A percentile compares a stretch with the other conserved stretches of the same genome.
Conservation (phyloP, 2,888 invertebrate species). For the Andrena hattorfiana region DNA sequence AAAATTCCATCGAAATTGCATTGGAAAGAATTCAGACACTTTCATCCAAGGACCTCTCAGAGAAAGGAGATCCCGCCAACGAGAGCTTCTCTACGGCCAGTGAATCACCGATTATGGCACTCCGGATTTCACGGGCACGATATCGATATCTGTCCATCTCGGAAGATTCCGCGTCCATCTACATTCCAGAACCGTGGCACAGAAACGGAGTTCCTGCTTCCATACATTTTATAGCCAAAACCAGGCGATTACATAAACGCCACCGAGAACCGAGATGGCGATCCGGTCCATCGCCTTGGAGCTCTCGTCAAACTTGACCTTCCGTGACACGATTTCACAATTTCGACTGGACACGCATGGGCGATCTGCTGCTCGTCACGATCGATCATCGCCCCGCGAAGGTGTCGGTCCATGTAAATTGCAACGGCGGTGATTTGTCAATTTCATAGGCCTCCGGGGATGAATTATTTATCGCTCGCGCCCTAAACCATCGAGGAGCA, state of each 20-base stretch:
- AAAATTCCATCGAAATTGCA: too few relatives aligned
- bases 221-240: neutral
- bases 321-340: conserved; percentile 27
- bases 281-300: neutral
- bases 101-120: conserved; percentile 27
- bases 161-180: conserved; percentile 20
- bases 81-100: neutral
- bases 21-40: neutral
- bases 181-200: conserved; percentile 41
- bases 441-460: neutral
- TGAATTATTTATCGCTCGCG: conserved; percentile 3
- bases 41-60: neutral
- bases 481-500: neutral
- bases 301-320: conserved; percentile 52
- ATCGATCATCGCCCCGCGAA: neutral
- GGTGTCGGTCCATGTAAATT: neutral
- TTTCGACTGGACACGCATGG: neutral
- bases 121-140: neutral
- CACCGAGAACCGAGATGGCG: neutral
- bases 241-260: conserved; percentile 25
- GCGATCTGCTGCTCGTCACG: conserved; percentile 9
- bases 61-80: neutral
- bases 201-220: conserved; percentile 45
- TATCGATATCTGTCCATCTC: neutral
- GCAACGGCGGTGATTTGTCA: neutral